Percentiles rank a stretch among this genome's conserved stretches.
Conservation (phyloP, 2,888 invertebrate genomes). For the Trachelus tabidus region DNA sequence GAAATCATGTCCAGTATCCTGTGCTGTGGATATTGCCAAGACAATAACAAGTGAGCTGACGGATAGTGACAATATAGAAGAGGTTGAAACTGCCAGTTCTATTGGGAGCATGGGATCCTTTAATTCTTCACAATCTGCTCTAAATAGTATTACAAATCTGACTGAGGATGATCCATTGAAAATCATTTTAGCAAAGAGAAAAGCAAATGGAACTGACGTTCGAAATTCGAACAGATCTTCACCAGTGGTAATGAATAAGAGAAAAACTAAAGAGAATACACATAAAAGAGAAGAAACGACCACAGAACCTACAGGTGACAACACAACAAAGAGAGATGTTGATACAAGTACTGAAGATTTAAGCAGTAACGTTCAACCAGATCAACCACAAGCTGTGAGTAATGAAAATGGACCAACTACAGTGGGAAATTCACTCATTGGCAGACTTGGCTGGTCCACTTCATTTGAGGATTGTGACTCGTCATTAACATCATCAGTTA, state of each 20-base stretch:
- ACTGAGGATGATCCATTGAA: constrained; percentile 80
- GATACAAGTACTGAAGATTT: not conserved
- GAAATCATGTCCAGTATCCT: constrained; percentile 78
- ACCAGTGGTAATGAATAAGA: constrained; percentile 12
- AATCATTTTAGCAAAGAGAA: constrained; percentile 72
- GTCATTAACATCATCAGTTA: constrained; percentile 68
- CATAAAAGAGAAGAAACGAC: constrained; percentile 11
- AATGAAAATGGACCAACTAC: constrained; percentile 32
- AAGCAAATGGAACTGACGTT: constrained; percentile 48
- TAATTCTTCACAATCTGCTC: constrained; percentile 52
- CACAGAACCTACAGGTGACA: not conserved
- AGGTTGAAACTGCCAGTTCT: constrained; percentile 59
- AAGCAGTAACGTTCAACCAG: not conserved
- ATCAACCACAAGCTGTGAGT: constrained; percentile 6
- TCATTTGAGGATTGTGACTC: constrained; percentile 70
- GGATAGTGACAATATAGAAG: constrained; percentile 44
- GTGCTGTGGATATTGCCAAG: constrained; percentile 82
- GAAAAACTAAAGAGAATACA: constrained; percentile 13
- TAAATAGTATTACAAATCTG: constrained; percentile 58
- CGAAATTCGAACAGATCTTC: constrained; percentile 2
- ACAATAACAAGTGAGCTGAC: constrained; percentile 67
- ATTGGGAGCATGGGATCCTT: constrained; percentile 61
- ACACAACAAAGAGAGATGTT: constrained; percentile 2
- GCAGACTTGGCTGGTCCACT: constrained; percentile 75
- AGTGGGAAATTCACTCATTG: constrained; percentile 75